Percentiles rank a stretch among this genome's conserved stretches.
phyloP scores from a whole-genome alignment of 2,888 invertebrate genomes.

The Pyrrhia umbra region DNA sequence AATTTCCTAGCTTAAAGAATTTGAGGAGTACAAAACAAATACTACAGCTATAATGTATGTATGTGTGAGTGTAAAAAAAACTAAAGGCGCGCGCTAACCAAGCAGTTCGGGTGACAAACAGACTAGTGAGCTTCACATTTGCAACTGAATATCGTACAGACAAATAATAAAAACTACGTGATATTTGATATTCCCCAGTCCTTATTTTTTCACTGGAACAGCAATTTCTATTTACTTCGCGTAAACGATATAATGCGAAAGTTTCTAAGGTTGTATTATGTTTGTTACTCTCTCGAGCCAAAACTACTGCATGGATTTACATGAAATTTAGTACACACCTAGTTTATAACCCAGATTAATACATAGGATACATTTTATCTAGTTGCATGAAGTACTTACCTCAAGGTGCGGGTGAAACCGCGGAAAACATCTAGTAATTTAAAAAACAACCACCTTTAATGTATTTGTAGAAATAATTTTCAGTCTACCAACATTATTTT shows the following conservation, averaged over 20 bases:
- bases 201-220: not conserved
- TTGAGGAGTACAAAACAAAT: not conserved
- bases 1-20: too few relatives aligned
- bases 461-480: too few relatives aligned
- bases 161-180: conserved; percentile 22
- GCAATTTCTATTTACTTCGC: not conserved
- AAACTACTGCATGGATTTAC: too few relatives aligned
- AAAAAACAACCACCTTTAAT: too few relatives aligned
- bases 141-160: conserved; percentile 20
- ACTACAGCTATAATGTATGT: not conserved
- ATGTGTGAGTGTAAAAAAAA: not conserved
- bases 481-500: too few relatives aligned
- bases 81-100: conserved; percentile 12
- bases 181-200: conserved; percentile 12
- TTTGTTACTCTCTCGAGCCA: not conserved
- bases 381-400: too few relatives aligned
- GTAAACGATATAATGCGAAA: not conserved
- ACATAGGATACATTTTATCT: too few relatives aligned
- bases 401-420: too few relatives aligned
- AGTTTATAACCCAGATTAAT: too few relatives aligned
- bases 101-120: conserved; percentile 22
- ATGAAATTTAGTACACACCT: too few relatives aligned
- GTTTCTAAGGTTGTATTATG: not conserved
- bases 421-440: too few relatives aligned
- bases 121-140: not conserved